Percentiles rank a stretch among this genome's conserved stretches.
These are phyloP conservation scores for Microchirus variegatus DNA, from an alignment of 2,797 vertebrate species.

Conservation along the genomic window DNA sequence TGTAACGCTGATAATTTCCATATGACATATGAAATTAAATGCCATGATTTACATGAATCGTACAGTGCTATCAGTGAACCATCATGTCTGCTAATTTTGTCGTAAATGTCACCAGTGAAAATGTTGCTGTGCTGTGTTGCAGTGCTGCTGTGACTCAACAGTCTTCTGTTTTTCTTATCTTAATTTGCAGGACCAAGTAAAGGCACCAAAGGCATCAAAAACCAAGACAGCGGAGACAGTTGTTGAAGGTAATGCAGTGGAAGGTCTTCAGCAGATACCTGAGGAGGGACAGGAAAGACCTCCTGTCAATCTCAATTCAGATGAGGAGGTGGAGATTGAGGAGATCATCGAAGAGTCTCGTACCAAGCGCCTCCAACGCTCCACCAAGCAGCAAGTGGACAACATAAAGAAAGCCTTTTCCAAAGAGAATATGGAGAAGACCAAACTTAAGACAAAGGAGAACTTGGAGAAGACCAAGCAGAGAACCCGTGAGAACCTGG, in stretches of 20 bases:
- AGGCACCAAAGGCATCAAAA: slow-evolving; percentile 86
- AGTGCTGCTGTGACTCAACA: slow-evolving; percentile 11
- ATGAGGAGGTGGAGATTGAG: slow-evolving; percentile 95
- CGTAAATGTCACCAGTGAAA: slow-evolving; percentile 29
- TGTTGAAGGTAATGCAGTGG: slow-evolving; percentile 61
- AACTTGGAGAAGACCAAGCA: slow-evolving; percentile 95
- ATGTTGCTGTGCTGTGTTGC: not conserved
- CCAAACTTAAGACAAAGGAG: slow-evolving; percentile 89
- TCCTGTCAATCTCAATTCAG: slow-evolving; percentile 83
- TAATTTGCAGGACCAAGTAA: slow-evolving; percentile 88
- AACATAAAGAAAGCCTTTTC: slow-evolving; percentile 97
- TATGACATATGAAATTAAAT: slow-evolving; percentile 25
- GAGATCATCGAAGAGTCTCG: slow-evolving; percentile 95
- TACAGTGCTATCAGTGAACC: not conserved
- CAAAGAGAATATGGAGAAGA: slow-evolving; percentile 97
- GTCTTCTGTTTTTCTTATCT: slow-evolving; percentile 5
- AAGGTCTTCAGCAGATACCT: slow-evolving; percentile 80
- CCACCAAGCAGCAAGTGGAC: slow-evolving; percentile 90
- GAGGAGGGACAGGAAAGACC: slow-evolving; percentile 82
- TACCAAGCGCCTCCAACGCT: slow-evolving; percentile 91
- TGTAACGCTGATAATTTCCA: slow-evolving; percentile 8
- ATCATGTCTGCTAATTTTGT: not conserved
- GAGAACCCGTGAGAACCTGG: slow-evolving; percentile 92
- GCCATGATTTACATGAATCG: slow-evolving; percentile 25
- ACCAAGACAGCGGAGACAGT: slow-evolving; percentile 78